Conservation (phyloP, 2,888 invertebrate species). For the Cantharis lateralis region DNA sequence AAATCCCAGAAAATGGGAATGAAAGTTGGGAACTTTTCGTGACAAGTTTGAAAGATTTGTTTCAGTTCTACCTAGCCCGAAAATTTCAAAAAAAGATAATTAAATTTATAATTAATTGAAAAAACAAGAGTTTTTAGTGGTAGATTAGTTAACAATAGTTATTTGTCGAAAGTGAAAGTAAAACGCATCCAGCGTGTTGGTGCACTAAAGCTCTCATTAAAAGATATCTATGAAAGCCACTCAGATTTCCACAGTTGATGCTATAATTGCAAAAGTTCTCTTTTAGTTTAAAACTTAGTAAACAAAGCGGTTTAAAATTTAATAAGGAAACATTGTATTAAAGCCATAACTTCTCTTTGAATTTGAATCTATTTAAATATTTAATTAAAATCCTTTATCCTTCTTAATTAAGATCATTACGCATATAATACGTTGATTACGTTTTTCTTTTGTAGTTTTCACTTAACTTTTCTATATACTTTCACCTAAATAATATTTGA, state of each 20-base stretch:
- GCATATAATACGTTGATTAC: constrained; percentile 28
- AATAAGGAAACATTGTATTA: constrained; percentile 31
- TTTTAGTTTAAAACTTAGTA: constrained; percentile 27
- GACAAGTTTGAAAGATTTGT: no score
- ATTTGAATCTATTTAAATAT: constrained; percentile 32
- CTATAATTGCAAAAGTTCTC: constrained; percentile 26
- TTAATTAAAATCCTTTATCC: constrained; percentile 31
- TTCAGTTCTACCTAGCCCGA: no score
- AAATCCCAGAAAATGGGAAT: no score
- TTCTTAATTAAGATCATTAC: constrained; percentile 29
- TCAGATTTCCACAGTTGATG: constrained; percentile 13
- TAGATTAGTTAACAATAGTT: not conserved
- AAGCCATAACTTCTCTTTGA: constrained; percentile 31
- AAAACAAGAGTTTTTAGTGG: not conserved
- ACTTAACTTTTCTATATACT: not conserved
- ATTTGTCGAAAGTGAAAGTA: not conserved
- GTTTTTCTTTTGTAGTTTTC: constrained; percentile 4
- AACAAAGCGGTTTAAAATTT: constrained; percentile 31
- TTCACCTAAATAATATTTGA: not conserved
- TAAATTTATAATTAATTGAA: no score
- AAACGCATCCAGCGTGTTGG: not conserved
- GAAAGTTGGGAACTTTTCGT: no score
- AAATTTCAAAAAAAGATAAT: no score
- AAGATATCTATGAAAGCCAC: not conserved
- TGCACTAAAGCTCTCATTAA: not conserved